Evolutionary conservation across 2,113 vertebrate species (phyloP), one percentile per base, ranked within the genome.

Genomic region (Malurus elegans): DNA sequence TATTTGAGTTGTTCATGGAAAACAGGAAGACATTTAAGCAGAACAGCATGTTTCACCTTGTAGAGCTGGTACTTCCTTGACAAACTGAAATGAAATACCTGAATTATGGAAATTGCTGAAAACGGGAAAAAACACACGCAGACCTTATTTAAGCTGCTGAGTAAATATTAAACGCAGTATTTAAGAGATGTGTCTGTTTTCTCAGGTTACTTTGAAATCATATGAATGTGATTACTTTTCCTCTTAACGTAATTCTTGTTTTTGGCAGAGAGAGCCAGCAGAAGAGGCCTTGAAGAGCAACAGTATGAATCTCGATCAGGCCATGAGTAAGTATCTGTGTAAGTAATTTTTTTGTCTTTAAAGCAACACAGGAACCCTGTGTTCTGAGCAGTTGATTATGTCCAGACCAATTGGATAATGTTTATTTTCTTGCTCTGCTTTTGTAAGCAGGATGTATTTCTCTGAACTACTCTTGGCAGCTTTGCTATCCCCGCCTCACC

Each of bases 231-330:
- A 29, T 90, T n/a, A 5, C 45, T 29, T 82, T 71, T 89, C 44
- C 40, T 83, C 65, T 73, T 86, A 87, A 85, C 23, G 2, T 51
- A 32, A 79, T 83, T 86, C 5, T 2, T 96, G n/a, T 66, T 79
- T 81, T 92, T 71, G 92, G 28, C 98, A 99, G 99, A 99, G 99
- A 98, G 99, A 99, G 96, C 99, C 99, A 97, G 99, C 99, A 47
- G 99, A 99, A 98, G 99, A 99, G 97, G 99, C 99, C 96, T 98
- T 99, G 98, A 99, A 99, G 98, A 99, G 98, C 97, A 99, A 98
- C 98, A 99, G 98, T 96, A 99, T 99, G 99, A 99, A 99, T 97
- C 98, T 99, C 10, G 99, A 99, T 97, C 99, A 99, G 98, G 99
- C 99, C 98, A 99, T 99, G 99, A 99, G 99, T 99, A 97, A 98